These are phyloP conservation scores for Sinocyclocheilus maitianheensis DNA, from an alignment of 2,113 vertebrate species.

Conservation along the genomic window DNA sequence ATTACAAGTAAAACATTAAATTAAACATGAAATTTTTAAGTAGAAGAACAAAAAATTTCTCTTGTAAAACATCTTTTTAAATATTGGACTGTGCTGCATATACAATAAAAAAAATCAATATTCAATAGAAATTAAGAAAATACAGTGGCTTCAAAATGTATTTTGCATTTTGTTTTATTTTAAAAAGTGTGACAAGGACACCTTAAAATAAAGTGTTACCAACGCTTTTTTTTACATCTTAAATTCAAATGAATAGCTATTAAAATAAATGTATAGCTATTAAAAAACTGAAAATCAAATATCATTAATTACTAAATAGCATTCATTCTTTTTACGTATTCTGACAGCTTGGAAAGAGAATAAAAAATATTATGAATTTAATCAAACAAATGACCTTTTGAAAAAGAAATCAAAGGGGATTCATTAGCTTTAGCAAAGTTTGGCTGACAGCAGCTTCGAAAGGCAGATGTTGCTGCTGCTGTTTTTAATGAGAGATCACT, in stretches of 20 bases:
- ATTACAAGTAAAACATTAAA: no score
- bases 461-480: constrained; percentile 81
- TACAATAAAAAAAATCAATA: no score
- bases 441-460: constrained; percentile 83
- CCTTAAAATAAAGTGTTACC: no score
- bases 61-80: not conserved
- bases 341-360: constrained; percentile 60
- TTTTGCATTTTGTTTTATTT: no score
- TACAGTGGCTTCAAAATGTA: not conserved
- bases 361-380: constrained; percentile 72
- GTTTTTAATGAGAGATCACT: constrained; percentile 80
- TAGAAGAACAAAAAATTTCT: no score
- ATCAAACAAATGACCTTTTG: constrained; percentile 83
- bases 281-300: constrained; percentile 31
- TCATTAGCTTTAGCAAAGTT: constrained; percentile 85
- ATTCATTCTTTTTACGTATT: constrained; percentile 67
- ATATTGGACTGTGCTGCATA: not conserved
- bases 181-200: no score
- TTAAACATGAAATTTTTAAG: no score
- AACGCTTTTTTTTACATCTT: not conserved
- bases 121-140: not conserved
- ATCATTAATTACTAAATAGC: constrained; percentile 67
- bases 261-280: not conserved
- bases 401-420: constrained; percentile 82
- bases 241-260: not conserved